These are phyloP conservation scores for Drosophila seclusa DNA, from an alignment of 2,888 invertebrate genomes.

Conservation along the genomic window DNA sequence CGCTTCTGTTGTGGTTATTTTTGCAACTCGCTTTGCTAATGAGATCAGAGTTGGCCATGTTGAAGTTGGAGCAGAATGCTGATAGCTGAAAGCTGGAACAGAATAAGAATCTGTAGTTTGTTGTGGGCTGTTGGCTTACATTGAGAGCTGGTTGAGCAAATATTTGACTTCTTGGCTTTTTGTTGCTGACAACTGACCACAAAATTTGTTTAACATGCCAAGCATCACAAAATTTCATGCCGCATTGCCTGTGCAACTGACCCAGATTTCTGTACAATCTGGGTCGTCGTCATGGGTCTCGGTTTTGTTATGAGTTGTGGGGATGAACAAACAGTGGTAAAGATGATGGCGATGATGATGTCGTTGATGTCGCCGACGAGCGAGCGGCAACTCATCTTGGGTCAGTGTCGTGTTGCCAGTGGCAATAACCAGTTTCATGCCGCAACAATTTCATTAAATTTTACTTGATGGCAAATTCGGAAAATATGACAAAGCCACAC, in stretches of 20 bases:
- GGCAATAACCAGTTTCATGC: conserved; percentile 55
- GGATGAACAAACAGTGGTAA: not conserved
- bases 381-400: conserved; percentile 40
- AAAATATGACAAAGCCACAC: conserved; percentile 65
- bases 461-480: conserved; percentile 49
- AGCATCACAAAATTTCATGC: conserved; percentile 73
- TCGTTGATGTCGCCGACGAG: conserved; percentile 35
- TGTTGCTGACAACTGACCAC: conserved; percentile 74
- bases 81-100: conserved; percentile 8
- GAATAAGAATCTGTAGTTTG: not conserved
- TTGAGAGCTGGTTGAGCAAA: conserved; percentile 67
- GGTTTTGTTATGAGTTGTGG: too few species aligned
- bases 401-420: conserved; percentile 55
- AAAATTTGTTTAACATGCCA: conserved; percentile 71
- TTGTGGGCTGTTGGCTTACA: conserved; percentile 7
- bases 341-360: conserved; percentile 31
- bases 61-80: not conserved
- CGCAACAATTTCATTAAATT: conserved; percentile 77
- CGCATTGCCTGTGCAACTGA: conserved; percentile 71
- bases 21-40: conserved; percentile 66
- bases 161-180: conserved; percentile 67
- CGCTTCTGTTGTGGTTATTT: conserved; percentile 51
- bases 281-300: conserved; percentile 2
- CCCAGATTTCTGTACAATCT: conserved; percentile 39
- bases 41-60: conserved; percentile 55